A percentile compares a stretch with the other conserved stretches of the same genome.
Conservation (phyloP, 2,113 vertebrate genomes). For the Cinclus cinclus region DNA sequence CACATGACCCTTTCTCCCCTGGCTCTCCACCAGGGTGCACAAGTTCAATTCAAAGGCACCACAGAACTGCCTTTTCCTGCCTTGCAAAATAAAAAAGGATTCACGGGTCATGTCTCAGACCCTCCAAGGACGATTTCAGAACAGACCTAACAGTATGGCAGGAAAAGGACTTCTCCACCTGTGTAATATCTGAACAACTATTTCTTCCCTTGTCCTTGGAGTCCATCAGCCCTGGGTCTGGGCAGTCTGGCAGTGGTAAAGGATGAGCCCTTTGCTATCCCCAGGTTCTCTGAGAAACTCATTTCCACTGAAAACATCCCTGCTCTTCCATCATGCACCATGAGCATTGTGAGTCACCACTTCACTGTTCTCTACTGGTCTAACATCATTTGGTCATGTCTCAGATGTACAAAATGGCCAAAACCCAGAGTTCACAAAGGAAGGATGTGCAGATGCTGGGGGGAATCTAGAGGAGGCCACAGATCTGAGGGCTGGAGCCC, state of each 20-base stretch:
- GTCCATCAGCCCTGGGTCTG: too few relatives aligned
- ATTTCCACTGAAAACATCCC: not conserved
- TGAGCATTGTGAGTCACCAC: not conserved
- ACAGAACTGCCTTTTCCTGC: not conserved
- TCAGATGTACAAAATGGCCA: not conserved
- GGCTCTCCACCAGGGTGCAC: not conserved
- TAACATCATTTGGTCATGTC: fast-evolving
- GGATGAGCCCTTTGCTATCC: not conserved
- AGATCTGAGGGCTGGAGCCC: not conserved
- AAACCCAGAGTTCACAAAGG: not conserved
- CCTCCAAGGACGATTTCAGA: not conserved
- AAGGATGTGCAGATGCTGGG: not conserved
- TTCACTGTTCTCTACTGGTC: not conserved
- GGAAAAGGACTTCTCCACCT: not conserved
- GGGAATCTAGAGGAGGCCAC: not conserved
- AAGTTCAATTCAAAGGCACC: not conserved
- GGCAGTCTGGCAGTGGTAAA: not conserved
- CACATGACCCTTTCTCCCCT: not conserved
- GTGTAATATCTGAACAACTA: not conserved
- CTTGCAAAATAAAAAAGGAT: not conserved
- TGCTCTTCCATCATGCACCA: fast-evolving
- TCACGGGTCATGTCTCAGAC: not conserved
- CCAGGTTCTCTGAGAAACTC: not conserved
- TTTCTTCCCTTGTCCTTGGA: not conserved
- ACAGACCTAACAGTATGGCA: not conserved